phyloP scores from a whole-genome alignment of 2,797 vertebrate genomes.

The Rachycentron canadum region DNA sequence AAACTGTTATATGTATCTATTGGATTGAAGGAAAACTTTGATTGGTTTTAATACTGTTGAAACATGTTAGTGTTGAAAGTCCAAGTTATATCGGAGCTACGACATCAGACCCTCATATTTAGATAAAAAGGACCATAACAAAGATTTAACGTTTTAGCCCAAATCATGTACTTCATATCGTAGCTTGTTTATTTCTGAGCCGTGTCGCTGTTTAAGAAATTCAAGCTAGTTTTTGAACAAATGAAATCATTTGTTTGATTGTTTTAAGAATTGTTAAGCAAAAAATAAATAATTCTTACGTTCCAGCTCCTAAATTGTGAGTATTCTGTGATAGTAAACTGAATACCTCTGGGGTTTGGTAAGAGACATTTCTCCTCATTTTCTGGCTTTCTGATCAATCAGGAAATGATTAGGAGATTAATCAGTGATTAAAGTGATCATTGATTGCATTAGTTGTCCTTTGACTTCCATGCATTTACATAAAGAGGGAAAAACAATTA shows the following conservation, averaged over 20 bases:
- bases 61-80: constrained; percentile 8
- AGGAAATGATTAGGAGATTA: background rate
- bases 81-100: constrained; percentile 1
- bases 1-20: constrained; percentile 42
- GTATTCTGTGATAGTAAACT: background rate
- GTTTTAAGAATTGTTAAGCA: background rate
- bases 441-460: background rate
- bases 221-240: background rate
- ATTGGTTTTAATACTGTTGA: background rate
- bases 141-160: background rate
- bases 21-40: constrained; percentile 16
- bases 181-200: background rate
- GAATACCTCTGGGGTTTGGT: background rate
- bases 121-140: background rate
- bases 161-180: background rate
- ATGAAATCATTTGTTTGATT: background rate
- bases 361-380: too few species aligned
- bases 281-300: background rate
- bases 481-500: constrained; percentile 14
- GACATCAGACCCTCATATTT: too few species aligned
- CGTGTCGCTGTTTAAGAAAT: background rate
- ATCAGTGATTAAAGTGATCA: background rate
- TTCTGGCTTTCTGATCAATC: background rate
- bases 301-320: background rate
- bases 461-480: background rate